Evolutionary conservation across 2,888 invertebrate genomes (phyloP), one percentile per base, ranked within the genome.

Genomic region (Netelia melanura): DNA sequence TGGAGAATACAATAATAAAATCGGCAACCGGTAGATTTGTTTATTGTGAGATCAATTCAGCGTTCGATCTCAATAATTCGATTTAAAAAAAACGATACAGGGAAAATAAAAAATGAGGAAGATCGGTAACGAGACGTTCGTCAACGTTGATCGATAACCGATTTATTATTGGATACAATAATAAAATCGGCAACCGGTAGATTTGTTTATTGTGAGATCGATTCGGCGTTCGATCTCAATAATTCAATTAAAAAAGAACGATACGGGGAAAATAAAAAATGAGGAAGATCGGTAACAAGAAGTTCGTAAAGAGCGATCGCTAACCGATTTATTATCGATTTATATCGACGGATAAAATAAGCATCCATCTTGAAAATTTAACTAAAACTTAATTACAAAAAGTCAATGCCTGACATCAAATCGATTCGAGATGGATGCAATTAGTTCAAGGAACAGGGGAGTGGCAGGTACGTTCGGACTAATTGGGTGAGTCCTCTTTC

Each of bases 131-230:
- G 77, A 44, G 62, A 77, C 43, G 52, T 78, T 11, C 56, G 54
- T 48, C 5, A n/a, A 58, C n/a, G 48, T 10, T n/a, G 23, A 88
- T 89, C 89, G 87, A 89, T 88, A 62, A 85, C 86, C 89, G 89
- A 91, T 90, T 91, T 90, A 89, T 21, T 21, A 21, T 21, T 21
- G 1, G 88, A 72, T 89, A 90, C 89, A 86, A 81, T 79, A 65
- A 84, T 21, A 21, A 21, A 21, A 21, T 21, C 21, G 21, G 21
- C 21, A 21, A 21, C 21, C 21, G 21, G 21, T 21, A 21, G 21
- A 21, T 21, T 21, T 21, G 21, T 21, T 21, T 21, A 21, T 21
- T 21, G 1, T 21, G 21, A 1, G 21, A 38, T 38, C 38, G 17
- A 54, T 54, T 54, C n/a, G 54, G 3, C 17, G 17, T n/a, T 52